Evolutionary conservation across 2,888 invertebrate species (phyloP).

Genomic region (Tanypteryx hageni): DNA sequence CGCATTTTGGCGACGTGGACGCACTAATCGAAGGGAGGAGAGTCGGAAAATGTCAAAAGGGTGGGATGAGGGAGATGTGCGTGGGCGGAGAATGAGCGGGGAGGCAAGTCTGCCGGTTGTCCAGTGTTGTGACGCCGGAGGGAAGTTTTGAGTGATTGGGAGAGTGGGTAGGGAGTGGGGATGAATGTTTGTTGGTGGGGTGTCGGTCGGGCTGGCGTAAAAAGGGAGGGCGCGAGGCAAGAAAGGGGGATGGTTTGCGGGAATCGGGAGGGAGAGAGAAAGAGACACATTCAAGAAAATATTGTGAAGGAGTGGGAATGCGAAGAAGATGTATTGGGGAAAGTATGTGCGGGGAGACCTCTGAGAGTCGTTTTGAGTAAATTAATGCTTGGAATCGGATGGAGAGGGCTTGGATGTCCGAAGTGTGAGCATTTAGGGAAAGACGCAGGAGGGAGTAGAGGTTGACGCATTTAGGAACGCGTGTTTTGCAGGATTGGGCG

Average conservation of each 20-base stretch:
- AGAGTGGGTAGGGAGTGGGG: neutral
- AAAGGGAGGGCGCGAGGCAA: neutral
- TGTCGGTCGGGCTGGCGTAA: neutral
- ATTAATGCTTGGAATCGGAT: no score
- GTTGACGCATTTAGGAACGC: neutral
- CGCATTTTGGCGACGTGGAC: neutral
- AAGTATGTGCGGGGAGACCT: neutral
- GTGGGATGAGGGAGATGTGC: neutral
- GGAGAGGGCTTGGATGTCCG: neutral
- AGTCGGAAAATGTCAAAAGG: neutral
- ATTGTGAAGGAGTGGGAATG: neutral
- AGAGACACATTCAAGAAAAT: slow-evolving; percentile 20
- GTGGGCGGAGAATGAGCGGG: neutral
- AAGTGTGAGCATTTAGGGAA: neutral
- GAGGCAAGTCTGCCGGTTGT: neutral
- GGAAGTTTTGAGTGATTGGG: neutral
- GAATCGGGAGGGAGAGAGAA: neutral
- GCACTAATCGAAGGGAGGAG: neutral
- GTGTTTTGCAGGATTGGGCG: neutral
- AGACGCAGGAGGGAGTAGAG: neutral
- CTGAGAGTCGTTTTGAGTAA: neutral
- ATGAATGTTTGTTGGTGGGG: neutral
- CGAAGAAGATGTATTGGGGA: neutral
- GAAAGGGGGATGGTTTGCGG: neutral
- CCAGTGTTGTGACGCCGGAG: slow-evolving; percentile 24